Evolutionary conservation across 2,797 vertebrate species (phyloP), one percentile per base, ranked within the genome.

Genomic region (Alectoris magna): DNA sequence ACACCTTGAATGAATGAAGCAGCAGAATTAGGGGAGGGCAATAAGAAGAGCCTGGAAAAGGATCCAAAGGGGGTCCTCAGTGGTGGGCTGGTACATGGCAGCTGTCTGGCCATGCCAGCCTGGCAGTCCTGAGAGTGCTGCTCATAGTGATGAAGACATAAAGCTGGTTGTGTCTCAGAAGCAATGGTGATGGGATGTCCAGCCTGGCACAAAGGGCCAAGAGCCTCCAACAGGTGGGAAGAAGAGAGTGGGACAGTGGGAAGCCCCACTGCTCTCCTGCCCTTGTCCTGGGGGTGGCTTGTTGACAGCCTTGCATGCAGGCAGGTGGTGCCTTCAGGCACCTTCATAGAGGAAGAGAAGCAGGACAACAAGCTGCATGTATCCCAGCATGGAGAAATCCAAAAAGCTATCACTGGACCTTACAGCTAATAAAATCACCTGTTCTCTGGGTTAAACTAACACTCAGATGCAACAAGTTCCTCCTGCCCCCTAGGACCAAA

Each of bases 121-220:
- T 48, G 31, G 11, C 13, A 56, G 2, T n/a, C 19, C 31, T 19
- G 31, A 31, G 9, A 60, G 12, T 1, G 1, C 27, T 44, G 7
- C 49, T n/a, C 14, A 27, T 0, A 1, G 44, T 11, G 39, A 55
- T 11, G 14, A 6, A 46, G n/a, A 31, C 14, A 11, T 13, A 73
- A 6, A 70, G 31, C 29, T 67, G 14, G 29, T 8, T 3, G 3
- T 36, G 70, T n/a, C 48, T 58, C 58, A 77, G 60, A 8, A 2
- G n/a, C 18, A 49, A 71, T 0, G 0, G 15, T 6, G 7, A 4
- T 31, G 5, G 26, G n/a, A 80, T 10, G 3, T 23, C 13, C 3
- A 4, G 41, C 41, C 72, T 22, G 31, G 12, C 22, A 88, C 64
- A 53, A 1, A 3, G 22, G 11, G 22, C 9, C 26, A 53, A 46